Evolutionary conservation across 2,888 invertebrate genomes (phyloP).

Genomic region (Neocrepidodera transversa): DNA sequence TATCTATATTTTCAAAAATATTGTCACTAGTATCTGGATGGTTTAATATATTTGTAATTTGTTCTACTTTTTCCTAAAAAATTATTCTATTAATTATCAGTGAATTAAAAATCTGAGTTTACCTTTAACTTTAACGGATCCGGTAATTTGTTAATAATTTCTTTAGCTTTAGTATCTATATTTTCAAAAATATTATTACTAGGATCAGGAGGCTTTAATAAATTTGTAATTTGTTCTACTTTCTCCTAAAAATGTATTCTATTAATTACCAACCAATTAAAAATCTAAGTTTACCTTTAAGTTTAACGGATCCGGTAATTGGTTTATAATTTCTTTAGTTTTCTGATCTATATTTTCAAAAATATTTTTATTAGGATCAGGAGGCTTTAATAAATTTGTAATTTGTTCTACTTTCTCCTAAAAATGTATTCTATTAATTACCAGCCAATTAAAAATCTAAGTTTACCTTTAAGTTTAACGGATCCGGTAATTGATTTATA

Average conservation of each 20-base stretch:
- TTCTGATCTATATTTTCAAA: neutral
- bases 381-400: neutral
- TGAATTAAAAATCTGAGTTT: neutral
- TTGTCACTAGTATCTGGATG: neutral
- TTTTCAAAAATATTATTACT: too few species aligned
- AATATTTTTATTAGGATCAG: too few species aligned
- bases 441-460: too few species aligned
- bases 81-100: neutral
- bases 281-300: conserved; percentile 1
- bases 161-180: neutral
- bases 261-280: too few species aligned
- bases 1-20: conserved; percentile 3
- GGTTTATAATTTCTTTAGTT: neutral
- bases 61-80: neutral
- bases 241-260: neutral
- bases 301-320: neutral
- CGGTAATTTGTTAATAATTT: neutral
- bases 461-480: neutral
- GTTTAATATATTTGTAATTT: neutral
- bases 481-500: neutral
- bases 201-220: neutral
- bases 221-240: neutral
- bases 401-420: neutral
- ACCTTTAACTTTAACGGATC: conserved; percentile 5
- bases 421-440: too few species aligned